A percentile compares a stretch with the other conserved stretches of the same genome.
These are phyloP conservation scores for Babyrousa celebensis DNA, from an alignment of 2,797 vertebrate species.

Conservation along the genomic window DNA sequence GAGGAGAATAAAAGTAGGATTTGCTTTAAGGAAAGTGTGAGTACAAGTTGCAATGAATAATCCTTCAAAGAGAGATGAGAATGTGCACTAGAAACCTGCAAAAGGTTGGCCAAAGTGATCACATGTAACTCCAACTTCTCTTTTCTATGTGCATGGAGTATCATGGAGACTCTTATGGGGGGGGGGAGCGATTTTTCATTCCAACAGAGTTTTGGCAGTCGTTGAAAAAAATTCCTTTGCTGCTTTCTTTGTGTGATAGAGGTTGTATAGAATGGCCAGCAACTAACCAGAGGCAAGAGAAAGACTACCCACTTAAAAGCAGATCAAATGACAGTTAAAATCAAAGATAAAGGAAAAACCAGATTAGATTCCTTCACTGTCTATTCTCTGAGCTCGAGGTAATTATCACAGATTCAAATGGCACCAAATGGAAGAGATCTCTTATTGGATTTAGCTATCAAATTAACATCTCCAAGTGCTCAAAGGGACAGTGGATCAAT, in stretches of 20 bases:
- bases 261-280: not conserved
- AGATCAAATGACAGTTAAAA: slow-evolving; percentile 34
- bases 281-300: slow-evolving; percentile 10
- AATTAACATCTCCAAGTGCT: slow-evolving; percentile 72
- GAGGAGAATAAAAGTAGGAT: slow-evolving; percentile 30
- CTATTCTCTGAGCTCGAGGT: slow-evolving; percentile 61
- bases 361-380: slow-evolving; percentile 17
- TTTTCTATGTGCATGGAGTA: not conserved
- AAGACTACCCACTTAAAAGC: not conserved
- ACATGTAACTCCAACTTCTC: not conserved
- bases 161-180: not conserved
- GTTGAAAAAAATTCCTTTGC: not conserved
- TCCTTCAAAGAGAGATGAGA: slow-evolving; percentile 48
- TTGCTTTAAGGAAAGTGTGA: slow-evolving; percentile 60
- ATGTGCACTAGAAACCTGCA: not conserved
- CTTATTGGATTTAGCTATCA: slow-evolving; percentile 65
- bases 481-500: slow-evolving; percentile 43
- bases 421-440: slow-evolving; percentile 60
- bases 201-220: not conserved
- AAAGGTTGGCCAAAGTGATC: slow-evolving; percentile 8
- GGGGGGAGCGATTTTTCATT: not conserved
- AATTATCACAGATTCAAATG: slow-evolving; percentile 64
- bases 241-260: slow-evolving; percentile 42
- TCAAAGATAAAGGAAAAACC: slow-evolving; percentile 30
- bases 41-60: slow-evolving; percentile 34